Conservation (phyloP, 1,140 invertebrate genomes). For the Aporrectodea caliginosa region DNA sequence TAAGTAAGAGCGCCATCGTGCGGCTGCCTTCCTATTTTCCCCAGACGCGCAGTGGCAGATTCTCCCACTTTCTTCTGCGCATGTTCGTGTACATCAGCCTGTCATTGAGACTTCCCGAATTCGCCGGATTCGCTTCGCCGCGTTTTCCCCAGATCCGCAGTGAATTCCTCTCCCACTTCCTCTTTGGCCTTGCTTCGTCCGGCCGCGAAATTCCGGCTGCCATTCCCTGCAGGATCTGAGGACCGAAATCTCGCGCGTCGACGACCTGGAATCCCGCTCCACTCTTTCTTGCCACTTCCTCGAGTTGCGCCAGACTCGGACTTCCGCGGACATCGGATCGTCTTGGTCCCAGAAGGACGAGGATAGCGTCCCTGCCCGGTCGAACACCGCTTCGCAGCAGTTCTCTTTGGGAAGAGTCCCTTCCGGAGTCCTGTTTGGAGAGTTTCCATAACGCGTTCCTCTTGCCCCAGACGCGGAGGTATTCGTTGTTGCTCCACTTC, state of each 20-base stretch:
- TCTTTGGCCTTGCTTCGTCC: neutral
- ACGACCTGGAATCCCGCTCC: neutral
- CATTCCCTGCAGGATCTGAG: neutral
- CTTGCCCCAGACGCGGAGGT: neutral
- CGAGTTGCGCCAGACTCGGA: neutral
- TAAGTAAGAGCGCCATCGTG: no score
- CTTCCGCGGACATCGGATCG: neutral
- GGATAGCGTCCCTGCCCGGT: neutral
- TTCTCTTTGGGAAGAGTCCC: neutral
- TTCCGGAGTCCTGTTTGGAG: neutral
- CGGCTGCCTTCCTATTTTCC: neutral
- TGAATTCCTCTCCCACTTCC: neutral
- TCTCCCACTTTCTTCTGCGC: neutral
- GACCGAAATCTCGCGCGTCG: neutral
- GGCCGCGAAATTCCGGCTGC: neutral
- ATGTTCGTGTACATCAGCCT: neutral
- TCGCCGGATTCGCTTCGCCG: no score
- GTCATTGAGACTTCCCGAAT: neutral
- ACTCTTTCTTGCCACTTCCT: neutral
- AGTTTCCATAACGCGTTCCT: neutral
- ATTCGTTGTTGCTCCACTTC: neutral
- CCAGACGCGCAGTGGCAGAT: neutral
- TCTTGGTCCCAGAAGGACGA: neutral
- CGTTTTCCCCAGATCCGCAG: neutral
- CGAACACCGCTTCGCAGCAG: neutral